Base-by-base conservation (phyloP, 2,113 vertebrate genomes). In the Mesoclemmys tuberculata region DNA sequence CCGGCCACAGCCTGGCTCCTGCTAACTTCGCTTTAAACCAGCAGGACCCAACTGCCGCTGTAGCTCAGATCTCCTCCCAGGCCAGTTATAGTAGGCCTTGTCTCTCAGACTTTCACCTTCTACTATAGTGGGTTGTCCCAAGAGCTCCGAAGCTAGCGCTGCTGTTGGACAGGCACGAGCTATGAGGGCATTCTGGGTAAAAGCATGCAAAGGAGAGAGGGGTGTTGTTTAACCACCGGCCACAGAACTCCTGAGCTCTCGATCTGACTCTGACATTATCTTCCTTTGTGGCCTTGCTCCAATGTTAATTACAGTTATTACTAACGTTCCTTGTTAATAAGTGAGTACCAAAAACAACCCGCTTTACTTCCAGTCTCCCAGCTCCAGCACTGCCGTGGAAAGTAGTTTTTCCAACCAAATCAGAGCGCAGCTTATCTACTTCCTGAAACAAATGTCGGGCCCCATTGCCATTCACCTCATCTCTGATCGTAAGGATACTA, bases 211-310 rank as follows among this genome's bases (percentile, higher is more conserved):
- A 82, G 44, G 83, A 55, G 0, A 4, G 41, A 26, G 44, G 71
- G 79, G 21, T 10, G 1, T 0, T 38, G 19, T 56, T 82, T 31
- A 0, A 41, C 49, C 1, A 0, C 21, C 3, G 75, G 0, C 54
- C 54, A 26, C 41, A 46, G 41, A 27, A 44, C 12, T 41, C 41
- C 41, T 44, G 74, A 13, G 24, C 13, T 44, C 12, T 46, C 3
- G 4, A 41, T 41, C 68, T 24, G n/a, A 24, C 21, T 41, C 21
- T 74, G 68, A 10, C 14, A 75, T 44, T 75, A 75, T 75, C 41
- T 27, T 75, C 38, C 74, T 16, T 26, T 26, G 22, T 49, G 77
- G 0, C 22, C 16, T 8, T 7, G 46, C 44, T 13, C 21, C 29
- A 3, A 27, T 52, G 11, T 80, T 51, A 51, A 21, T 80, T 44